Evolutionary conservation across 2,888 invertebrate species (phyloP), one percentile per base, ranked within the genome.

Genomic region (Oligia strigilis): DNA sequence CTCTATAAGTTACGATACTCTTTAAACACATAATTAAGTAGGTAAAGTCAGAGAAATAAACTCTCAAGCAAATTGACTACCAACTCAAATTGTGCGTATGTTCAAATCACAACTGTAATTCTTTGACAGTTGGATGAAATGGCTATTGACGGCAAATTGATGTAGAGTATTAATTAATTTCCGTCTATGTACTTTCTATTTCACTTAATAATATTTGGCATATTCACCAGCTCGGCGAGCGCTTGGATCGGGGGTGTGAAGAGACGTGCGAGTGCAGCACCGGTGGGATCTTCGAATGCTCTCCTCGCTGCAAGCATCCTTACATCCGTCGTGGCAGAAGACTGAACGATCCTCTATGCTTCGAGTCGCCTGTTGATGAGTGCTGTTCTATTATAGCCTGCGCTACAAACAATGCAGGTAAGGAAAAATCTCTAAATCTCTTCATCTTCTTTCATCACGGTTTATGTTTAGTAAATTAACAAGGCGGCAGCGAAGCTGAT

Each of bases 381-480:
- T 98, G 98, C 92, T 98, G 98, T 81, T 98, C 98, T 2, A 97
- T 98, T 72, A 95, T 98, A 88, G 97, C 98, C 58, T 99, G 98
- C 91, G 97, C 98, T 74, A 97, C 98, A 72, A 98, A 98, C 86
- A 94, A 92, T 88, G 94, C 94, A 90, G 95, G 96, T 95, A 77
- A 83, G 82, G 81, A 80, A 70, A 55, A 79, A 70, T 76, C 73
- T 43, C 2, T 40, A 5, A 5, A 29, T 29, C 29, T 29, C 40
- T 17, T 36, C 1, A n/a, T 52, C 4, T 72, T 49, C 5, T 29
- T 14, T n/a, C 8, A 1, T 40, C 43, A 43, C 13, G 13, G 9
- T 23, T 58, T 40, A n/a, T 55, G 29, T 55, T 55, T 19, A 19
- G 29, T 19, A 55, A 19, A 55, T 55, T 8, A 55, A 19, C 19